Conservation (phyloP, 2,113 vertebrate species). For the Verasper variegatus region DNA sequence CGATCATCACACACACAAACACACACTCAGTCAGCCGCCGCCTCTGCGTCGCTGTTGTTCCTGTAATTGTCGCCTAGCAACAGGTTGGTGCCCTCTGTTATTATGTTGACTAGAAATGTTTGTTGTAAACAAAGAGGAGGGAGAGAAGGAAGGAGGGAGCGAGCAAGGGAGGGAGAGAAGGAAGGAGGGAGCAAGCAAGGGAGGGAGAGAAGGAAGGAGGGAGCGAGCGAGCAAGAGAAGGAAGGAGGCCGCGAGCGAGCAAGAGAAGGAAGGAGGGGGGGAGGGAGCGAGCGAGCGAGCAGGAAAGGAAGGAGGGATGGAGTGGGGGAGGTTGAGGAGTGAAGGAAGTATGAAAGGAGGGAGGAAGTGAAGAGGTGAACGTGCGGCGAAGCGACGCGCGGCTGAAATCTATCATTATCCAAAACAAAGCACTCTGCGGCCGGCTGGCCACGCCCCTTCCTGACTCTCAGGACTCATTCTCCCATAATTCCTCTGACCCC, state of each 20-base stretch:
- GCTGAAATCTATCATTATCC: conserved; percentile 74
- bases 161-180: too few species aligned
- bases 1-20: conserved; percentile 35
- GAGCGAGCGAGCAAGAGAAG: too few species aligned
- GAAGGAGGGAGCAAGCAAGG: too few species aligned
- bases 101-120: conserved; percentile 73
- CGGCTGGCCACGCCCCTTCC: conserved; percentile 50
- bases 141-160: conserved; percentile 8
- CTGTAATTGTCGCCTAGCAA: conserved; percentile 69
- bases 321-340: conserved; percentile 2
- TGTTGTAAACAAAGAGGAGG: conserved; percentile 64
- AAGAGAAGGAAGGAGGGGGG: too few species aligned
- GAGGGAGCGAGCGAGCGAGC: conserved; percentile 19
- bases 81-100: conserved; percentile 66
- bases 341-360: conserved; percentile 17
- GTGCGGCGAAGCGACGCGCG: conserved; percentile 41
- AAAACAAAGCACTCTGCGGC: conserved; percentile 56
- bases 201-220: too few species aligned
- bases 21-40: conserved; percentile 7
- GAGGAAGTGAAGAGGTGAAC: conserved; percentile 39
- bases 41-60: conserved; percentile 36
- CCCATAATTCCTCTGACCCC: conserved; percentile 64
- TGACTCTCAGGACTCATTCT: conserved; percentile 59
- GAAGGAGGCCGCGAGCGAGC: too few species aligned
- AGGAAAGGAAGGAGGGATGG: background rate